Base-by-base conservation (phyloP, 2,888 invertebrate genomes). In the Aplocera efformata region DNA sequence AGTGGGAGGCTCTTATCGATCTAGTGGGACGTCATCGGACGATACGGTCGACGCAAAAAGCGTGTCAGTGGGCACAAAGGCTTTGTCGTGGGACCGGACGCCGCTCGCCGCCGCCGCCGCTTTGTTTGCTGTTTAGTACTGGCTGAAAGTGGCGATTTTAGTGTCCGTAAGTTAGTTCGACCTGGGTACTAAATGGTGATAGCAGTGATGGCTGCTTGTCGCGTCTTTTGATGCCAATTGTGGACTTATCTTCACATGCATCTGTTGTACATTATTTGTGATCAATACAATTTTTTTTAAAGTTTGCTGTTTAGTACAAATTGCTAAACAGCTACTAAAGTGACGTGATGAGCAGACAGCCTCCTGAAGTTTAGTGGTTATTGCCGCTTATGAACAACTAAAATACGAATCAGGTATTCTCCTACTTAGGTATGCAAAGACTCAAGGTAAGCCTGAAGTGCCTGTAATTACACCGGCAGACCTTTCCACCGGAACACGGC, bases 1-100 rank as follows among this genome's bases (percentile, higher is more conserved):
- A 83, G 83, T 79, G 77, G 77, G 77, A 77, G 77, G 74, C 79
- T 84, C 85, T 88, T 88, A 86, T 86, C 86, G 85, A 86, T 86
- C 83, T 83, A 77, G 79, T 64, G 79, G 83, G 74, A 82, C 84
- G 84, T 88, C 86, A 85, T 86, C 85, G 82, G 61, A 78, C 81
- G 85, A 85, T 88, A 85, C 83, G 75, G 73, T 70, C 73, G 74
- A 74, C 79, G 84, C 83, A 88, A 86, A 85, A 86, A 88, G 84
- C 85, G 84, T 86, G 85, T 84, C 85, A 85, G 72, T 83, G 77
- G 72, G 63, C 67, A 82, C 80, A 82, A 82, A 77, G 84, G 63
- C 83, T 85, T 88, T 85, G 85, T 86, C 75, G 78, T 58, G 69
- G 34, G 66, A 71, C 81, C 83, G 83, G 83, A 83, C 84, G 81